Percentiles rank a stretch among this genome's conserved stretches.
phyloP scores from a whole-genome alignment of 2,888 invertebrate species.

The Tethea ocularis region DNA sequence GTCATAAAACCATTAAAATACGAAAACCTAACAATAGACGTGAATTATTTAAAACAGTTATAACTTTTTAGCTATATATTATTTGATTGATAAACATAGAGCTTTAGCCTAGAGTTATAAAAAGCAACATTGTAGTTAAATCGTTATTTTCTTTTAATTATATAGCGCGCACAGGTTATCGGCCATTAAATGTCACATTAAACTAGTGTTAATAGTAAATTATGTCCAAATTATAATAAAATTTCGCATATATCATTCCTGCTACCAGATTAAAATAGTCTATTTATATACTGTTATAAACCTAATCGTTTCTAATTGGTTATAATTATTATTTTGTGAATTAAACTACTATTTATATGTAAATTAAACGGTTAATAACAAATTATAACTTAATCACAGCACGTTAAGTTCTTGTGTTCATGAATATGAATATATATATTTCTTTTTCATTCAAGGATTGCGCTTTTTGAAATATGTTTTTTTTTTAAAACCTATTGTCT shows the following conservation, averaged over 20 bases:
- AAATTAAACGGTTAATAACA: conserved; percentile 1
- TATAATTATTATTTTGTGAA: conserved; percentile 21
- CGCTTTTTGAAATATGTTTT: too few species aligned
- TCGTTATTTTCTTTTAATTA: conserved; percentile 1
- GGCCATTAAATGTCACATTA: conserved; percentile 19
- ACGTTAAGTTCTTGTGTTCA: neutral
- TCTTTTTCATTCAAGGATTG: neutral
- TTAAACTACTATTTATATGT: conserved; percentile 3
- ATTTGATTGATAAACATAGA: neutral
- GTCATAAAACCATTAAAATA: neutral
- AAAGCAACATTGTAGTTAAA: conserved; percentile 7
- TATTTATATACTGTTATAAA: conserved; percentile 10
- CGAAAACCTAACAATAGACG: neutral
- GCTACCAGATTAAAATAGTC: conserved; percentile 34
- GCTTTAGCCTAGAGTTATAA: neutral
- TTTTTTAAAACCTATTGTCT: too few species aligned
- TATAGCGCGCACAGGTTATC: conserved; percentile 2
- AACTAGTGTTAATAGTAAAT: conserved; percentile 55
- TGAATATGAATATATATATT: neutral
- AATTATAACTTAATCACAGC: neutral
- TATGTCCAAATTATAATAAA: conserved; percentile 41
- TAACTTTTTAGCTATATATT: neutral
- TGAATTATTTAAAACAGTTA: neutral
- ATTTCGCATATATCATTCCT: conserved; percentile 33
- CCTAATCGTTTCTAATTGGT: conserved; percentile 25